Base-by-base conservation (phyloP, 2,888 invertebrate species). In the Scaeva pyrastri region DNA sequence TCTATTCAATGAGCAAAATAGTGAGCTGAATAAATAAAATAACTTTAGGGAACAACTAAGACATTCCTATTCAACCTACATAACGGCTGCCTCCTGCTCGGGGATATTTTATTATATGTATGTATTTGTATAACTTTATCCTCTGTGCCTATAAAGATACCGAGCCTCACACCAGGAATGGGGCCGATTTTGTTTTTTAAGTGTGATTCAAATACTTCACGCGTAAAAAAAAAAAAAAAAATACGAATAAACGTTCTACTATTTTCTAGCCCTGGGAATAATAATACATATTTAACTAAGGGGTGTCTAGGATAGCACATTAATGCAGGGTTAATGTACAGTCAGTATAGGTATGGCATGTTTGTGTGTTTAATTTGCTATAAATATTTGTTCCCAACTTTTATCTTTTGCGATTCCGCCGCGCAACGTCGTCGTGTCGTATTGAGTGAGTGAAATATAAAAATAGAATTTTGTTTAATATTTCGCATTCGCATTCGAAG, bases 381-480 rank as follows among this genome's bases (percentile, higher is more conserved):
- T 52, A 23, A 52, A 52, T 56, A 31, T 56, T n/a, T 56, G 8
- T 6, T 82, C 23, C 21, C 56, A 72, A 72, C 43, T 76, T 71
- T 71, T 68, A 81, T 81, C 56, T 48, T 39, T 48, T 26, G 26
- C n/a, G 14, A 66, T 31, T 52, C 6, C 10, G 39, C 39, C 39
- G 39, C 4, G 12, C 1, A 8, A 11, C 5, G 12, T 2, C 31
- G n/a, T 31, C 31, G 31, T 8, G 31, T 31, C 31, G 11, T 0
- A 1, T 2, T 5, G 1, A 23, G 21, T 2, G 14, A 7, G 39
- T 12, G 39, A 11, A n/a, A 16, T 39, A 45, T 78, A 68, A 64
- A 83, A 83, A 83, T 83, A 83, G 83, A 83, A 70, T 68, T 83
- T 12, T 64, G 66, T 81, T 81, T 56, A 64, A 81, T 71, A 60